Base-by-base conservation (phyloP, 2,113 vertebrate species). In the Caranx ignobilis region DNA sequence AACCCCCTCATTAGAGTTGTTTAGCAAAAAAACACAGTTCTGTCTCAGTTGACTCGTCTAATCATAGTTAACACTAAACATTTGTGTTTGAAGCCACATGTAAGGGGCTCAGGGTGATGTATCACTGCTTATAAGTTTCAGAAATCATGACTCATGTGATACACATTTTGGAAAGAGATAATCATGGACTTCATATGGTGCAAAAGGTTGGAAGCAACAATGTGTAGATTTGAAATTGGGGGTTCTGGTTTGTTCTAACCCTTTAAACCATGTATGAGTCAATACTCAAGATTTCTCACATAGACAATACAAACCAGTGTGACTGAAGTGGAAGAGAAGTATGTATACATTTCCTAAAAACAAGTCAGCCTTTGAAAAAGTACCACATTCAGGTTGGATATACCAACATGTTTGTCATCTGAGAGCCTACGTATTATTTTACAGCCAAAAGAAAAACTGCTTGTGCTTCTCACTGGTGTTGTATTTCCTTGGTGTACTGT, bases 21-120 rank as follows among this genome's bases (percentile, higher is more conserved):
- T 81, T 19, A 75, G 45, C 31, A 50, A 13, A 35, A 84, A 60
- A 19, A 55, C 67, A 50, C 37, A 62, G 67, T 81, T 26, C 26
- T 54, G 47, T 81, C 71, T 70, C 56, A 75, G 50, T 60, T 69
- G 26, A 31, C 47, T 65, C 47, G 79, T 26, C 37, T 75, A 37
- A 71, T 76, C 61, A 56, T 6, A 21, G 61, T 34, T 34, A 71
- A 66, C 19, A 71, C 62, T 6, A 69, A 74, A 77, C 69, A 67
- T 83, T 61, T 71, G 54, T 68, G n/a, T 66, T 71, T 54, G 19
- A 47, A 85, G 50, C n/a, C 61, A 84, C 55, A 75, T 54, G 11
- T 56, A 65, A 59, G 35, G 9, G 4, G 21, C 5, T 26, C 26
- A 26, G 26, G 26, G 26, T 26, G 66, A 19, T 2, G 15, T 1